A percentile compares a stretch with the other conserved stretches of the same genome.
Evolutionary conservation across 2,888 invertebrate species (phyloP).

Genomic region (Calameuta filiformis): DNA sequence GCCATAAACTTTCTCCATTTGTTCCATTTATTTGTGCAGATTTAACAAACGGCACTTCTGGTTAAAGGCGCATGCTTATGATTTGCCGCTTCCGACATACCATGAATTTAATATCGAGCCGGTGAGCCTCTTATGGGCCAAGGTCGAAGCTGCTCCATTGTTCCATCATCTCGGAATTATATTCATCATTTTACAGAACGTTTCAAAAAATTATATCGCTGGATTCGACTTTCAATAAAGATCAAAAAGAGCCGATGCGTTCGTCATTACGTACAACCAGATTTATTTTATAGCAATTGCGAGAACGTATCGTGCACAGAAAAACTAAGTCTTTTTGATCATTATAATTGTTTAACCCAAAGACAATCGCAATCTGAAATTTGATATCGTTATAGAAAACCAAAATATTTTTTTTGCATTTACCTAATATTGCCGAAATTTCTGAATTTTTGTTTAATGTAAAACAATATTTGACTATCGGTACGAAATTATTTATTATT

Average conservation of each 20-base stretch:
- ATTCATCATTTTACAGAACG: neutral
- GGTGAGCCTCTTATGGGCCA: neutral
- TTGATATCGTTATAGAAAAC: neutral
- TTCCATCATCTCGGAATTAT: neutral
- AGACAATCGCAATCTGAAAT: neutral
- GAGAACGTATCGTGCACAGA: neutral
- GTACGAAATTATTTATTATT: neutral
- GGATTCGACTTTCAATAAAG: neutral
- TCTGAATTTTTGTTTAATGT: too few relatives aligned
- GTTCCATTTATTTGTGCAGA: neutral
- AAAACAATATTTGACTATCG: too few relatives aligned
- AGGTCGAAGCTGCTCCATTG: neutral
- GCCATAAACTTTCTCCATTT: neutral
- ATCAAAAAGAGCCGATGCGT: neutral
- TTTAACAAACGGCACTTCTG: slow-evolving; percentile 4
- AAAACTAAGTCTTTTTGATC: neutral
- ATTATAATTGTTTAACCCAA: neutral
- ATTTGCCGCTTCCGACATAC: slow-evolving; percentile 36
- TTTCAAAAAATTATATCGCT: neutral
- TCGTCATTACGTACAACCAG: neutral
- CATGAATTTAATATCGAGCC: slow-evolving; percentile 35
- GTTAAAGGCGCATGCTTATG: slow-evolving; percentile 36
- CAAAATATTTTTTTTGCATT: neutral
- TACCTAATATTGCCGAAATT: too few relatives aligned
- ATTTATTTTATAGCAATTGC: neutral